Conservation (phyloP, 2,113 vertebrate genomes). For the Perca schrenkii region DNA sequence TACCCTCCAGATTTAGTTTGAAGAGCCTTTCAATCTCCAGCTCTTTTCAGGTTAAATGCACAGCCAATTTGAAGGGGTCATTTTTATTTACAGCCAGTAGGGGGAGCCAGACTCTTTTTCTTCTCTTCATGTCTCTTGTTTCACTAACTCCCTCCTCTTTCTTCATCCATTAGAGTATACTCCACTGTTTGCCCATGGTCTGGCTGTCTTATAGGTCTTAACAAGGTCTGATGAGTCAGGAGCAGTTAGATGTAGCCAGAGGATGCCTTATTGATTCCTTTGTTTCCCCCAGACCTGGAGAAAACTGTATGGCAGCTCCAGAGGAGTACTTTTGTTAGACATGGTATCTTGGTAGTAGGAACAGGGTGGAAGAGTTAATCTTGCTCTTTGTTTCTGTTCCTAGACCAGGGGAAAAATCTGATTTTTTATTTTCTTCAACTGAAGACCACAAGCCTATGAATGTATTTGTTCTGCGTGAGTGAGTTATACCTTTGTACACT, state of each 20-base stretch:
- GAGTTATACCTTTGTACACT: constrained; percentile 35
- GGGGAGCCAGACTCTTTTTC: constrained; percentile 49
- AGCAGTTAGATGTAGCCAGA: constrained; percentile 8
- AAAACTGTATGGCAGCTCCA: constrained; percentile 3
- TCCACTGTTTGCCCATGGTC: constrained; percentile 13
- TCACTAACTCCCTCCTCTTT: constrained; percentile 40
- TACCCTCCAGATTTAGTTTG: neutral
- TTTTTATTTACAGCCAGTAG: constrained; percentile 40
- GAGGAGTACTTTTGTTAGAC: constrained; percentile 2
- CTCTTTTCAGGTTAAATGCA: neutral
- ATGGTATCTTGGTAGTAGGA: neutral
- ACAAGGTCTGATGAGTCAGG: constrained; percentile 28
- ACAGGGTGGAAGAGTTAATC: neutral
- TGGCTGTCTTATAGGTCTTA: constrained; percentile 21
- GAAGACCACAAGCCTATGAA: constrained; percentile 49
- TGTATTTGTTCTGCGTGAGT: constrained; percentile 61
- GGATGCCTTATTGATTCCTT: constrained; percentile 47
- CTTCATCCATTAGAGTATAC: constrained; percentile 1
- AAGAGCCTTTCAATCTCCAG: constrained; percentile 23
- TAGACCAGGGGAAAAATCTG: constrained; percentile 25
- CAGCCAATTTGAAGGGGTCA: neutral
- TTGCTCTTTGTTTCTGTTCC: constrained; percentile 15
- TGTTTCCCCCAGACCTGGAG: constrained; percentile 14
- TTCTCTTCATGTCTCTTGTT: constrained; percentile 30
- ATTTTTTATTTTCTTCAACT: constrained; percentile 73